Conservation (phyloP, 2,888 invertebrate genomes). For the Temnothorax unifasciatus region DNA sequence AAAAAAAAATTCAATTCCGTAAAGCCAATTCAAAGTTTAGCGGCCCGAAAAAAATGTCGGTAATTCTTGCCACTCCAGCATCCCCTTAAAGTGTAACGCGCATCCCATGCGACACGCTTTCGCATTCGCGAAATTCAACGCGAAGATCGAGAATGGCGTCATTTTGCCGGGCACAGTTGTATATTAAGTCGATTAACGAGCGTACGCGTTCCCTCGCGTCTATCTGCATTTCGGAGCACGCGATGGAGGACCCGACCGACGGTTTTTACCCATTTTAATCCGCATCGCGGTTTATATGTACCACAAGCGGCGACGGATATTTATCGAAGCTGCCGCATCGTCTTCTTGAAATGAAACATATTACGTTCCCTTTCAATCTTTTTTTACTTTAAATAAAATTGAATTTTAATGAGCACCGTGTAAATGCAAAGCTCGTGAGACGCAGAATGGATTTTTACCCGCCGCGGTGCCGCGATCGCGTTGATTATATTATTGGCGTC, state of each 20-base stretch:
- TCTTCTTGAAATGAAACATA: not conserved
- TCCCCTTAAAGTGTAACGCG: conserved; percentile 46
- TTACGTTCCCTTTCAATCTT: too few species aligned
- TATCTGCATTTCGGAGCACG: conserved; percentile 55
- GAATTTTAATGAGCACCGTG: conserved; percentile 43
- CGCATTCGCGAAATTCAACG: conserved; percentile 35
- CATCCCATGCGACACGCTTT: conserved; percentile 30
- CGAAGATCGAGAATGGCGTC: conserved; percentile 33
- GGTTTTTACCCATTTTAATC: conserved; percentile 18
- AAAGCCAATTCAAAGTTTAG: too few species aligned
- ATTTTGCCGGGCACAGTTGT: not conserved
- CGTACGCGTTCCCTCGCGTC: not conserved
- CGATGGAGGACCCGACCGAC: conserved; percentile 28
- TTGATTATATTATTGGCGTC: conserved; percentile 14
- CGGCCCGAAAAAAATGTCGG: too few species aligned
- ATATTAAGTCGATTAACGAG: conserved; percentile 62
- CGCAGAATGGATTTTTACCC: conserved; percentile 8
- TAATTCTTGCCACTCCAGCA: too few species aligned
- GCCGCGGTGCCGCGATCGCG: not conserved
- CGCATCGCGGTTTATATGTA: conserved; percentile 7
- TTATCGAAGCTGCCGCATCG: conserved; percentile 15
- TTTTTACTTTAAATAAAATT: too few species aligned
- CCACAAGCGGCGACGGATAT: conserved; percentile 18
- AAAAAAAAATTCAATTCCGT: too few species aligned
- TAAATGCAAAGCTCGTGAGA: conserved; percentile 8